These are phyloP conservation scores for Anoplius nigerrimus DNA, from an alignment of 2,888 invertebrate species.

Conservation along the genomic window DNA sequence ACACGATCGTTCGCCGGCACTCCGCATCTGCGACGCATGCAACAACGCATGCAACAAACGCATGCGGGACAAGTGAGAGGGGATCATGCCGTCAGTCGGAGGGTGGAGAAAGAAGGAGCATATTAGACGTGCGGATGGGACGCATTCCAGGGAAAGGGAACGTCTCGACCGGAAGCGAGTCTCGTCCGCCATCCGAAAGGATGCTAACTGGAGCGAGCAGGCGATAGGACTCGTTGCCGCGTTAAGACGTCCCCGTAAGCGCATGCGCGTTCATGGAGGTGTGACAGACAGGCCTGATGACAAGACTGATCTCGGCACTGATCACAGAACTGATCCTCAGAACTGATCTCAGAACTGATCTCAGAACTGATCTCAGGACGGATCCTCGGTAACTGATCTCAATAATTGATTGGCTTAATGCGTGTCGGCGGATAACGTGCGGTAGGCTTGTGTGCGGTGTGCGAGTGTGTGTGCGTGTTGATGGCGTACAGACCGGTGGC, in stretches of 20 bases:
- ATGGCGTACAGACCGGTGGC: constrained; percentile 70
- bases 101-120: constrained; percentile 7
- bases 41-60: constrained; percentile 42
- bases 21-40: constrained; percentile 64
- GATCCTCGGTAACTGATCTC: too few species aligned
- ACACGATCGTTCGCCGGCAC: constrained; percentile 42
- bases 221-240: too few species aligned
- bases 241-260: too few species aligned
- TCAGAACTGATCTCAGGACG: neutral
- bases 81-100: constrained; percentile 32
- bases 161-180: too few species aligned
- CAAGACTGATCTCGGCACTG: neutral
- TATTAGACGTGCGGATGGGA: neutral
- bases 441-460: too few species aligned
- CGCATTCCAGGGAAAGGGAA: too few species aligned
- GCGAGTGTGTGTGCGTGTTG: constrained; percentile 4
- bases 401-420: neutral
- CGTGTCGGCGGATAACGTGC: neutral
- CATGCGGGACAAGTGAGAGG: constrained; percentile 21
- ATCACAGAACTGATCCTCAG: too few species aligned
- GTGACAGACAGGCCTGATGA: too few species aligned
- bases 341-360: too few species aligned
- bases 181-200: too few species aligned
- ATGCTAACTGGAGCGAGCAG: too few species aligned
- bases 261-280: too few species aligned